These are phyloP conservation scores for Monochamus saltuarius DNA, from an alignment of 1,140 invertebrate species.

Conservation along the genomic window DNA sequence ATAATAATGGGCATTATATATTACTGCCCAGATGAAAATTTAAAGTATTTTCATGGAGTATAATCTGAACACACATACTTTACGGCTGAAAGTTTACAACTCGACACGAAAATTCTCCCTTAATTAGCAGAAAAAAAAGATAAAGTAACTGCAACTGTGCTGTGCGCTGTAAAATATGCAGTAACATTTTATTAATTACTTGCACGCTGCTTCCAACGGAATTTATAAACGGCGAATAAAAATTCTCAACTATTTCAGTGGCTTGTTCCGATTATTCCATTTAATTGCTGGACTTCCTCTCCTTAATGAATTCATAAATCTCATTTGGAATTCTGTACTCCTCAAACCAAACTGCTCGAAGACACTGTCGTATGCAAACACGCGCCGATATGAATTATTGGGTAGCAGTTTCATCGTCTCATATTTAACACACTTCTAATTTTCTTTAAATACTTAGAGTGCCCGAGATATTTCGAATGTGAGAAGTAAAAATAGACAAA, in stretches of 20 bases:
- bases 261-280: slow-evolving; percentile 13
- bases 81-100: not conserved
- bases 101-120: slow-evolving; percentile 4
- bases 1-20: no score
- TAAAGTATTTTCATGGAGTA: no score
- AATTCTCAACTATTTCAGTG: slow-evolving; percentile 4
- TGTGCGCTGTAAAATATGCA: not conserved
- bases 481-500: no score
- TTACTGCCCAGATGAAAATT: no score
- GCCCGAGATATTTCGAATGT: no score
- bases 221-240: slow-evolving; percentile 3
- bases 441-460: no score
- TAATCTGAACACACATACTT: not conserved
- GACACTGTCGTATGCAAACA: no score
- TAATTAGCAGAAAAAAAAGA: slow-evolving; percentile 2
- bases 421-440: no score
- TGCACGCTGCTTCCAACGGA: slow-evolving; percentile 1
- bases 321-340: not conserved
- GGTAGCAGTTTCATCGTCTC: no score
- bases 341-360: no score
- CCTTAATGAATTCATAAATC: slow-evolving; percentile 12
- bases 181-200: slow-evolving; percentile 8
- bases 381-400: no score
- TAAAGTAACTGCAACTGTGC: slow-evolving; percentile 2
- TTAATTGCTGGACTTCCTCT: slow-evolving; percentile 10